Base-by-base conservation (phyloP, 2,888 invertebrate genomes). In the Beris chalybata region DNA sequence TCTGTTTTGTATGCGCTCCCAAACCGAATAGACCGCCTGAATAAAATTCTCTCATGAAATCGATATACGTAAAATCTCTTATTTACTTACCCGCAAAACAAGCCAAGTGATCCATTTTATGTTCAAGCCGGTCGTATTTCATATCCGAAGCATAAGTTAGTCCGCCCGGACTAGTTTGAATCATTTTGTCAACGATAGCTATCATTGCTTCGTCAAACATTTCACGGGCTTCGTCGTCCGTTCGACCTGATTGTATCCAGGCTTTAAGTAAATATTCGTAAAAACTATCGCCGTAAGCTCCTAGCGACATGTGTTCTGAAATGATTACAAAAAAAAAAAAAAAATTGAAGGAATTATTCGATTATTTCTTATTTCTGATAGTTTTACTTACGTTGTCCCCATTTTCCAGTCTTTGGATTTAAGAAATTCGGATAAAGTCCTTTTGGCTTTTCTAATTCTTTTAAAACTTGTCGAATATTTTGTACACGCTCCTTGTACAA, bases 261-360 rank as follows among this genome's bases (percentile, higher is more conserved):
- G 95, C 91, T 82, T 99, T 99, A 69, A 99, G 84, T 66, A 99
- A 85, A 81, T 99, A 99, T 82, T 99, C 99, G 83, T 97, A 99
- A 83, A 96, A 99, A 75, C 96, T 97, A 83, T 99, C 99, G 30
- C 98, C 98, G 48, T 98, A 83, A 0, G 96, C 98, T 63, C 99
- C 99, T 76, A 99, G 86, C 0, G 97, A 97, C 85, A 95, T 92
- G 83, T 97, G 96, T 78, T 90, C 96, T 97, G 82, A 9, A 82
- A 66, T 59, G 32, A 12, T 58, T 44, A 58, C 63, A 6, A 48
- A n/a, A n/a, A n/a, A n/a, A n/a, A n/a, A n/a, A 38, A n/a, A n/a
- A n/a, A n/a, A n/a, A n/a, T n/a, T n/a, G 13, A 50, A 9, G 50
- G 15, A 67, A 61, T 68, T 70, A 63, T 67, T 43, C 7, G n/a